Base-by-base conservation (phyloP, 2,113 vertebrate species). In the Elachura formosa region DNA sequence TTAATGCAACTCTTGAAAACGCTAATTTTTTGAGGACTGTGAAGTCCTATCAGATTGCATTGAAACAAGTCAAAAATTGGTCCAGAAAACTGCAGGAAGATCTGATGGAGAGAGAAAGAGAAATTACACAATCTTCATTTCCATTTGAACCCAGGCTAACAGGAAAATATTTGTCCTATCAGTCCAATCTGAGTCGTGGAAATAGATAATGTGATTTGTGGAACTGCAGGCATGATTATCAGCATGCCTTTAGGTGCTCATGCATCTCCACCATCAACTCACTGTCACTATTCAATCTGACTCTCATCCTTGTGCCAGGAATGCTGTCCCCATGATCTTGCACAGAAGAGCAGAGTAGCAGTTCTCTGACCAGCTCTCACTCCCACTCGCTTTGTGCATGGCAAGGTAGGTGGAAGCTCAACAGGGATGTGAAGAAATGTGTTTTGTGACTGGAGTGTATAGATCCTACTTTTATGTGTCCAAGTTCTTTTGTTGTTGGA, bases 221-320 rank as follows among this genome's bases (percentile, higher is more conserved):
- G 15, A 87, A 49, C 45, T 56, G 11, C 33, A 69, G 62, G 13
- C 61, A 16, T 48, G 49, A 55, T 49, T 85, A 85, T 40, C 66
- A 84, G 52, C 18, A 20, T 45, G 56, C 59, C 40, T 67, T 55
- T 67, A 61, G 63, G n/a, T 31, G 25, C 45, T 91, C 20, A 25
- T 0, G 1, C 8, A 43, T 67, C 18, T 73, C 17, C 24, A 66
- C 40, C 52, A 71, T 43, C 52, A 61, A 61, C 48, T 87, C 22
- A 24, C 82, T 6, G 0, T 84, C 51, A 67, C 22, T 6, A 23
- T 9, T 17, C 38, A 5, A 38, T 11, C 22, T 1, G 8, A 34
- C 48, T n/a, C 22, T 71, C 1, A 0, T 19, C 11, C 41, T 12
- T 0, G 0, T 40, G 46, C 40, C 45, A 75, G 56, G n/a, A 79